These are phyloP conservation scores for Cynaeus angustus DNA, from an alignment of 2,888 invertebrate species.

Conservation along the genomic window DNA sequence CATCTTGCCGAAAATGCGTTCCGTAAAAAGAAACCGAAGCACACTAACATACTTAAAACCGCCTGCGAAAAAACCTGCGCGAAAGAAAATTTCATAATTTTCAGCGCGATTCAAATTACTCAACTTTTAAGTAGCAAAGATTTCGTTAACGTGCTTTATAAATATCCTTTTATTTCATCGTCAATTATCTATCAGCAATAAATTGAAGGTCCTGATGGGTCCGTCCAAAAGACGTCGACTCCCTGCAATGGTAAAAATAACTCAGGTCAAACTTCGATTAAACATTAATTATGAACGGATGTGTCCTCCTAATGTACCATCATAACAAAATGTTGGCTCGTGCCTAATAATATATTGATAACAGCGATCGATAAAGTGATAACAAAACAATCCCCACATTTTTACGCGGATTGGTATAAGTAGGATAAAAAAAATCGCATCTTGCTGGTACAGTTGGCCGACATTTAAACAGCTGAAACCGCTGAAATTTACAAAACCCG, in stretches of 20 bases:
- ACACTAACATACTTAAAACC: conserved; percentile 10
- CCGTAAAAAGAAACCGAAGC: conserved; percentile 1
- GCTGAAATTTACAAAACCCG: conserved; percentile 46
- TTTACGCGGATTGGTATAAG: no score
- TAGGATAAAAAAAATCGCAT: conserved; percentile 33
- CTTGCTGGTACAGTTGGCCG: conserved; percentile 47
- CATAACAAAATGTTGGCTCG: conserved; percentile 28
- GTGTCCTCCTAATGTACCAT: conserved; percentile 35
- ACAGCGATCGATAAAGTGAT: conserved; percentile 2
- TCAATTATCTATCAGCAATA: no score
- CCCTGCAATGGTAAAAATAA: conserved; percentile 5
- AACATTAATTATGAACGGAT: conserved; percentile 30
- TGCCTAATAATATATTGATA: conserved; percentile 35
- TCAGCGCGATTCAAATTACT: not conserved
- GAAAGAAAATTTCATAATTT: conserved; percentile 4
- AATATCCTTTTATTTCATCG: conserved; percentile 2
- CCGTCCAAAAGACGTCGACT: not conserved
- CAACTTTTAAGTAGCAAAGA: not conserved
- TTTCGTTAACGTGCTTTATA: not conserved
- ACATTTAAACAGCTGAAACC: conserved; percentile 50
- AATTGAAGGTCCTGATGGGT: not conserved
- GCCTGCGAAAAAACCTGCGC: not conserved
- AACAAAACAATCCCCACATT: not conserved
- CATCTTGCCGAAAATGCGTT: not conserved
- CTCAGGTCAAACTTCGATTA: conserved; percentile 21